A percentile compares a stretch with the other conserved stretches of the same genome.
Conservation (phyloP, 2,113 vertebrate species). For the Leucopsar rothschildi region DNA sequence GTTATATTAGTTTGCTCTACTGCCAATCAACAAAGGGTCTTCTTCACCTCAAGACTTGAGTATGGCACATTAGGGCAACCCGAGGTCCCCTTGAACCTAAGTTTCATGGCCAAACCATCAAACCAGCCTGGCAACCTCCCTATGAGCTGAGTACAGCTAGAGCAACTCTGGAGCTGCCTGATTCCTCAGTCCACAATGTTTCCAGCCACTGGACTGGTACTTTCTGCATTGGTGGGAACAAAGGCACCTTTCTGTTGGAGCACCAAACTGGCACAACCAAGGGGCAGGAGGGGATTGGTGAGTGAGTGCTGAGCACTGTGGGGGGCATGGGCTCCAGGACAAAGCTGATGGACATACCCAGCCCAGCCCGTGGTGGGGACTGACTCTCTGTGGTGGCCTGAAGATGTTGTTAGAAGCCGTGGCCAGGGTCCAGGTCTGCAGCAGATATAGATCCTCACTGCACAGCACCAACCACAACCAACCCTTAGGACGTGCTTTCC, state of each 20-base stretch:
- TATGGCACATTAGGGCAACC: neutral
- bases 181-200: neutral
- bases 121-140: neutral
- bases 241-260: neutral
- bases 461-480: neutral
- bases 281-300: neutral
- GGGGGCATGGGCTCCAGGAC: neutral
- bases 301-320: fast-evolving
- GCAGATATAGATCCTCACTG: fast-evolving
- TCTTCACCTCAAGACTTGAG: neutral
- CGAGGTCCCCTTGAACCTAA: neutral
- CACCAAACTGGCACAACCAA: neutral
- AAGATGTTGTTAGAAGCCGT: neutral
- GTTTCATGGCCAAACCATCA: neutral
- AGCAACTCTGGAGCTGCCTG: neutral
- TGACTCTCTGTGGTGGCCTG: neutral
- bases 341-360: neutral
- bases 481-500: fast-evolving
- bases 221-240: neutral
- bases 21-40: neutral
- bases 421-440: neutral
- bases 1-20: neutral
- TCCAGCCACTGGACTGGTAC: neutral
- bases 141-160: neutral
- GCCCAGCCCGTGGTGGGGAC: neutral